Evolutionary conservation across 2,113 vertebrate species (phyloP), one percentile per base, ranked within the genome.

Genomic region (Agelaius tricolor): DNA sequence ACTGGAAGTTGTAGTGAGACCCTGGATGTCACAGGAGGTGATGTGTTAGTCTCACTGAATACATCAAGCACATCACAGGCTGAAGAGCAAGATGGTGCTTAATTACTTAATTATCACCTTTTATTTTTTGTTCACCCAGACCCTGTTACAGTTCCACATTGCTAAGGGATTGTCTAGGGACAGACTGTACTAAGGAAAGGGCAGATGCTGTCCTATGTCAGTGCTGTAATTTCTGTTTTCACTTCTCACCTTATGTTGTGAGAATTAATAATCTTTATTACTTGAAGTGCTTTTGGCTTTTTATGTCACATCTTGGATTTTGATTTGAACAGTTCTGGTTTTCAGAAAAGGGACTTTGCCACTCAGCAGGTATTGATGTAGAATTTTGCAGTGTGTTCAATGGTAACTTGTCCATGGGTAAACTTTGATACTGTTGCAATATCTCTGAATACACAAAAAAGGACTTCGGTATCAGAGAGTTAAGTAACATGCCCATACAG

Each of bases 41-140:
- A 69, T 23, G 43, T 80, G 72, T 76, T 88, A 86, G 39, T 83
- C 68, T 92, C 49, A 52, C 75, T 84, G 79, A 85, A 90, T 86
- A 26, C 27, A 90, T 95, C 59, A 66, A 77, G 46, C n/a, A 80
- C 35, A 80, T 80, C 68, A 49, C 1, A 17, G 65, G 20, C 68
- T 86, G 72, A 63, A 84, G 65, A 88, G 39, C 21, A 83, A 68
- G 90, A 63, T 78, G 57, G 30, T 93, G 39, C 67, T 76, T 96
- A 96, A 95, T 95, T 93, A 93, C 67, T 94, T 95, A 87, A 95
- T 97, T 95, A 84, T 86, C 92, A 65, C 88, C 26, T 90, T 43
- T 72, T 51, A 18, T 31, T 52, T 54, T 35, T 43, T 54, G 23
- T 85, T 90, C 59, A 22, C 8, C 22, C n/a, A 66, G 65, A 84